Percentiles rank a stretch among this genome's conserved stretches.
Conservation (phyloP, 2,797 vertebrate species). For the Columba guinea region DNA sequence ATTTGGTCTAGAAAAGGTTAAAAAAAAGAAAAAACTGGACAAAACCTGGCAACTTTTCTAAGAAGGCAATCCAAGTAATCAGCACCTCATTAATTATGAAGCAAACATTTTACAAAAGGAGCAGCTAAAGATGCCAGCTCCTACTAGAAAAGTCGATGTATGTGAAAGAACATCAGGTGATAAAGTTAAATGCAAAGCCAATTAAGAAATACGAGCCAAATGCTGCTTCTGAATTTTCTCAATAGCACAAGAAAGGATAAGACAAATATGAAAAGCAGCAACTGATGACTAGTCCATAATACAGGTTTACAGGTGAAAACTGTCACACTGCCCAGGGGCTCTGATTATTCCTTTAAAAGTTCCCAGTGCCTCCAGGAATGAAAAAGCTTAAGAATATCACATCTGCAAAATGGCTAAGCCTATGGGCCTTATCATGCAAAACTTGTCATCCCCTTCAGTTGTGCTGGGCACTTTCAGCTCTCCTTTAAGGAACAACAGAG, state of each 20-base stretch:
- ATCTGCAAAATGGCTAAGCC: not conserved
- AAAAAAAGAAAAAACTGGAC: not conserved
- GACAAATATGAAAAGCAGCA: not conserved
- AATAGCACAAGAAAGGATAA: not conserved
- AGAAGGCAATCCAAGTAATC: not conserved
- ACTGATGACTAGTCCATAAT: not conserved
- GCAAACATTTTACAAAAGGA: not conserved
- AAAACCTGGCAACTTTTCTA: not conserved
- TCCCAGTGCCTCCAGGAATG: not conserved
- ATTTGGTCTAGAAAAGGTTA: not conserved
- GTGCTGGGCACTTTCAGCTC: not conserved
- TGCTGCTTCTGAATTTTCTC: not conserved
- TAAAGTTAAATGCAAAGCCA: not conserved
- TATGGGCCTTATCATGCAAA: not conserved
- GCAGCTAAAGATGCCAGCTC: not conserved
- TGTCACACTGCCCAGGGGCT: not conserved
- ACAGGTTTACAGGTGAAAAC: not conserved
- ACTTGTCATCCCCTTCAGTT: not conserved
- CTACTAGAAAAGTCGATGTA: not conserved
- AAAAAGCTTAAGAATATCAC: not conserved
- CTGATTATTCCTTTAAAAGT: not conserved
- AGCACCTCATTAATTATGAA: not conserved
- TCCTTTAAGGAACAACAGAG: not conserved
- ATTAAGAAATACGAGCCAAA: not conserved
- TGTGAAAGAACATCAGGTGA: not conserved